Evolutionary conservation across 2,888 invertebrate genomes (phyloP).

Genomic region (Hyposoter didymator): DNA sequence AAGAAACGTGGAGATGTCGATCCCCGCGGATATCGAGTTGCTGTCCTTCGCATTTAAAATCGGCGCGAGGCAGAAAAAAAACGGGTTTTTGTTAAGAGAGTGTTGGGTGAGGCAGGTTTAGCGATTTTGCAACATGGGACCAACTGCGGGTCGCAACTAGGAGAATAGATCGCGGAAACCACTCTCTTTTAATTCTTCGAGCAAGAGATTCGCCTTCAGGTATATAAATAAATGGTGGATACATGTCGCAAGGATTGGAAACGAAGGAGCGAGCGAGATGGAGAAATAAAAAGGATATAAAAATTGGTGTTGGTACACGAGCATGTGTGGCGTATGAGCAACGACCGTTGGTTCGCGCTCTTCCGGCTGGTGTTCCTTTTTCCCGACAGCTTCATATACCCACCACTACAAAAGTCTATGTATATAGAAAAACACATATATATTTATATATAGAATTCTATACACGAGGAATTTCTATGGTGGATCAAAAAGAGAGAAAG

Average conservation of each 20-base stretch:
- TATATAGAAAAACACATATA: constrained; percentile 8
- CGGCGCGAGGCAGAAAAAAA: constrained; percentile 23
- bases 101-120: not conserved
- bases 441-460: not conserved
- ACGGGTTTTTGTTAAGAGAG: constrained; percentile 21
- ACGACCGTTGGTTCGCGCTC: constrained; percentile 62
- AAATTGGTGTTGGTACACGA: constrained; percentile 47
- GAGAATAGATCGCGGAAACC: constrained; percentile 20
- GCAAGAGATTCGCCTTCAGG: constrained; percentile 42
- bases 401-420: constrained; percentile 23
- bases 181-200: constrained; percentile 50
- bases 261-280: constrained; percentile 28
- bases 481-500: constrained; percentile 21
- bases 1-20: not conserved
- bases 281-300: constrained; percentile 60
- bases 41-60: constrained; percentile 20
- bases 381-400: constrained; percentile 56
- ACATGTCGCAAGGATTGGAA: constrained; percentile 32
- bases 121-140: constrained; percentile 31
- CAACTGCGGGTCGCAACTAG: not conserved
- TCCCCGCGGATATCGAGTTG: constrained; percentile 24
- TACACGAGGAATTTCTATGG: constrained; percentile 24
- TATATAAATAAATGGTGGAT: constrained; percentile 49
- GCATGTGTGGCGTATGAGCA: constrained; percentile 44
- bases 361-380: constrained; percentile 46